A percentile compares a stretch with the other conserved stretches of the same genome.
phyloP scores from a whole-genome alignment of 2,797 vertebrate species.

The Phyllotis vaccarum region DNA sequence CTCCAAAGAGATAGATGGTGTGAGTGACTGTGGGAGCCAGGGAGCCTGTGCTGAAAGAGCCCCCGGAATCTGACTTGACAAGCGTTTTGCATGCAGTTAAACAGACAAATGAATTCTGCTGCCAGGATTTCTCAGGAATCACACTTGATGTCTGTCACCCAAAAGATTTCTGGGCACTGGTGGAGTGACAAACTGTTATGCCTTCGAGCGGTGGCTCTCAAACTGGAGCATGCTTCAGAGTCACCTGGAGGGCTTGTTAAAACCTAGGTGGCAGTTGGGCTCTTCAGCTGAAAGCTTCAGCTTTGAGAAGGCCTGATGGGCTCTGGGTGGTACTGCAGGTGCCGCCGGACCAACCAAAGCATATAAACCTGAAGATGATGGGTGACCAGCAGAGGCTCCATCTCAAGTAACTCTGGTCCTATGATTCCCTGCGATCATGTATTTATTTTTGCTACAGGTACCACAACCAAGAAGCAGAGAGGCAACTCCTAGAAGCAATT shows the following conservation, averaged over 20 bases:
- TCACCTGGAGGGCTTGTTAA: conserved; percentile 54
- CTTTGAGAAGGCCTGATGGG: background rate
- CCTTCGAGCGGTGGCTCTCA: conserved; percentile 75
- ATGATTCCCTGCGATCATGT: too few species aligned
- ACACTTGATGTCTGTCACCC: conserved; percentile 88
- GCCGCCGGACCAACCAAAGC: accelerated
- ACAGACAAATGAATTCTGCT: conserved; percentile 88
- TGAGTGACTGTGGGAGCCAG: background rate
- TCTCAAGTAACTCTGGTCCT: background rate
- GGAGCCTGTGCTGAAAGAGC: conserved; percentile 61
- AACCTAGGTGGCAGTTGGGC: accelerated
- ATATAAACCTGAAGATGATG: background rate
- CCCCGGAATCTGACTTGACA: conserved; percentile 87
- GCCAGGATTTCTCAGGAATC: conserved; percentile 87
- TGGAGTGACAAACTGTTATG: conserved; percentile 84
- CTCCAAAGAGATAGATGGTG: conserved; percentile 72
- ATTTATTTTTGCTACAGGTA: too few species aligned
- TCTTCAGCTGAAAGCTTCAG: background rate
- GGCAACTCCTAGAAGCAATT: background rate
- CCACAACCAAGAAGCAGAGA: accelerated
- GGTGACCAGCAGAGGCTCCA: background rate
- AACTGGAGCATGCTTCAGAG: background rate
- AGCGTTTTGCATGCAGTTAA: conserved; percentile 89
- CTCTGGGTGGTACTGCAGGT: background rate
- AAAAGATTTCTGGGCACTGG: conserved; percentile 87